These are phyloP conservation scores for Cyrtonyx montezumae DNA, from an alignment of 2,113 vertebrate genomes.

Conservation along the genomic window DNA sequence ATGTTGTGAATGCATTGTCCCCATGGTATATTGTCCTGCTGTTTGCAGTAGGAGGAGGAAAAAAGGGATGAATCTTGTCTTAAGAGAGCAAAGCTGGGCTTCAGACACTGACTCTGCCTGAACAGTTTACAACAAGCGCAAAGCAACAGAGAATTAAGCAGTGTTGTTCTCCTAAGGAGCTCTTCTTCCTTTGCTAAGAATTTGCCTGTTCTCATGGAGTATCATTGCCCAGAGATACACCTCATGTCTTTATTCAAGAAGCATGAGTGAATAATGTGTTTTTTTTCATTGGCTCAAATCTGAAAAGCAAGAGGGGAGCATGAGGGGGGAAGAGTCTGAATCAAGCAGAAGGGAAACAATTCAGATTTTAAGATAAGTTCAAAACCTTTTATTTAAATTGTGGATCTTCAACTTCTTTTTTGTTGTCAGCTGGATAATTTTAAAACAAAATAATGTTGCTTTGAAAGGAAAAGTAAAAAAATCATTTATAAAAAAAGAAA, in stretches of 20 bases:
- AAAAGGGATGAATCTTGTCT: not conserved
- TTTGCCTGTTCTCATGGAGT: not conserved
- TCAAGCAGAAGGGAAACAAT: not conserved
- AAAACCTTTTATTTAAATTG: not conserved
- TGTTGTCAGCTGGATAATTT: not conserved
- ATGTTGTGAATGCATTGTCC: accelerated
- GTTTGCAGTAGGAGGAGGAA: not conserved
- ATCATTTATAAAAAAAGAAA: not conserved
- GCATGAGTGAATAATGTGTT: not conserved
- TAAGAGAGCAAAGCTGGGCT: not conserved
- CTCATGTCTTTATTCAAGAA: not conserved
- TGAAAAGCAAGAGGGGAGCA: not conserved
- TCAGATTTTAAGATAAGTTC: not conserved
- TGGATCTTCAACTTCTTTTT: not conserved
- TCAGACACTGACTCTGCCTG: not conserved
- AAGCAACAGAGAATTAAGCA: not conserved
- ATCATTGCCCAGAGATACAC: not conserved
- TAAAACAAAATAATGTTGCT: not conserved
- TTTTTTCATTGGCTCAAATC: not conserved
- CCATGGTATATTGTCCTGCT: not conserved
- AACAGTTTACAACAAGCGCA: not conserved
- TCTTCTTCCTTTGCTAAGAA: not conserved
- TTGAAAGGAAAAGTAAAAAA: not conserved
- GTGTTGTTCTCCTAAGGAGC: not conserved
- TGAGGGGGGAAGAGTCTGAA: not conserved